Conservation (phyloP, 2,797 vertebrate species). For the Sebastes steindachneri region DNA sequence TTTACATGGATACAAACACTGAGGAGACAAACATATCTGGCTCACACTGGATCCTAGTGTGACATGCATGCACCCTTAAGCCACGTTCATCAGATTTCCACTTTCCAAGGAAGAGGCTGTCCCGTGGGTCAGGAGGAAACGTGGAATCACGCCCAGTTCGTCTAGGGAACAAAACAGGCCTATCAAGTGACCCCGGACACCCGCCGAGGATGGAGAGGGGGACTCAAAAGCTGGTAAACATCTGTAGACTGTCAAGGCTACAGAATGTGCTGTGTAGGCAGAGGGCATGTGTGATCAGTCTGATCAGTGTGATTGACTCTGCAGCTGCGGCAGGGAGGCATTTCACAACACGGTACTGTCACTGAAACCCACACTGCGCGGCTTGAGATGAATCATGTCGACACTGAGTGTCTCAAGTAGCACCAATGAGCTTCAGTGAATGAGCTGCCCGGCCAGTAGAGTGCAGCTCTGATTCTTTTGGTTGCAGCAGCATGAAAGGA, state of each 20-base stretch:
- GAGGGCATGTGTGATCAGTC: neutral
- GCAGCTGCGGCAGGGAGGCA: conserved; percentile 7
- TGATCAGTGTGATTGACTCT: conserved; percentile 20
- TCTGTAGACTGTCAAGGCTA: conserved; percentile 10
- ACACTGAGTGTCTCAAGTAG: conserved; percentile 39
- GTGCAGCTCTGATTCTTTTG: conserved; percentile 19
- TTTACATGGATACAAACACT: conserved; percentile 12
- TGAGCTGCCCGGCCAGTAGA: conserved; percentile 24
- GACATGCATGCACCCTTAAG: neutral
- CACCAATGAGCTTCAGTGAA: conserved; percentile 15
- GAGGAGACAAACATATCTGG: conserved; percentile 37
- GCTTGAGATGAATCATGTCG: conserved; percentile 36
- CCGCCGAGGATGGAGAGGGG: neutral
- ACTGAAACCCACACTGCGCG: conserved; percentile 6
- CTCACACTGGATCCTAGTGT: conserved; percentile 12
- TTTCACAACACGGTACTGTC: conserved; percentile 1
- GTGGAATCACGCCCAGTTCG: conserved; percentile 23
- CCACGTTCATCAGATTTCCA: conserved; percentile 56
- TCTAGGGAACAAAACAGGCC: conserved; percentile 31
- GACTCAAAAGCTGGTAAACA: conserved; percentile 32
- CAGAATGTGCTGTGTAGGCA: neutral
- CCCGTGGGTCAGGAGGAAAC: conserved; percentile 36
- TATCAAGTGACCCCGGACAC: conserved; percentile 30
- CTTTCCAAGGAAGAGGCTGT: conserved; percentile 41
- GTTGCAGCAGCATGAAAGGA: neutral